Evolutionary conservation across 2,888 invertebrate species (phyloP).

Genomic region (Nudaria mundana): DNA sequence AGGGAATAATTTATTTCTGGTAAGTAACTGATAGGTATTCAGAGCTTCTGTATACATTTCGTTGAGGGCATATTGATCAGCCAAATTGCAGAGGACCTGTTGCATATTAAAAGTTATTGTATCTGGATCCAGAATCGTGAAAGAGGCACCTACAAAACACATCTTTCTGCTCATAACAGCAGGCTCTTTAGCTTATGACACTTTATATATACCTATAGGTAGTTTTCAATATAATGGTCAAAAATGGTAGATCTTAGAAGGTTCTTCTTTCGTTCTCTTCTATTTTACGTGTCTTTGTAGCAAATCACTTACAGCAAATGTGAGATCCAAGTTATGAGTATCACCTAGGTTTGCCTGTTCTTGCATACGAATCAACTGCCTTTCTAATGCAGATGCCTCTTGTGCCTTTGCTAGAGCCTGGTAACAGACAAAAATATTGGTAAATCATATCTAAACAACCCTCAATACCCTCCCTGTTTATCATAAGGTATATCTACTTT

Average conservation of each 20-base stretch:
- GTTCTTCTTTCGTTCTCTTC: too few relatives aligned
- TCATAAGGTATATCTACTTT: too few relatives aligned
- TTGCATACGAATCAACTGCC: slow-evolving; percentile 92
- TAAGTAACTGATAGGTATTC: slow-evolving; percentile 96
- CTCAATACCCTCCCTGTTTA: too few relatives aligned
- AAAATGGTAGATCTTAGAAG: too few relatives aligned
- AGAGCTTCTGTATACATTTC: slow-evolving; percentile 98
- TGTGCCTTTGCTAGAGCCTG: slow-evolving; percentile 94
- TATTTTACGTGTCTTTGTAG: too few relatives aligned
- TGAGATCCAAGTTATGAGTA: slow-evolving; percentile 96
- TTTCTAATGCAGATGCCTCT: slow-evolving; percentile 96
- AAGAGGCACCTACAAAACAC: too few relatives aligned
- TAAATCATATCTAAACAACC: neutral
- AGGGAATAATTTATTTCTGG: slow-evolving; percentile 95
- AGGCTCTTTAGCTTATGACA: too few relatives aligned
- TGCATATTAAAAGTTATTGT: slow-evolving; percentile 26
- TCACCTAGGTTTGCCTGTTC: slow-evolving; percentile 95
- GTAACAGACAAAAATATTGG: slow-evolving; percentile 8
- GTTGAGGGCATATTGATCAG: slow-evolving; percentile 95
- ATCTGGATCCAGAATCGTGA: too few relatives aligned
- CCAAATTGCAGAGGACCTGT: slow-evolving; percentile 97
- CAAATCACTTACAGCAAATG: slow-evolving; percentile 90
- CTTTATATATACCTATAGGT: too few relatives aligned
- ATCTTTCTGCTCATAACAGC: too few relatives aligned
- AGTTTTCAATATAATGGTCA: too few relatives aligned